Evolutionary conservation across 2,888 invertebrate species (phyloP), one percentile per base, ranked within the genome.

Genomic region (Trichopoda pennipes): DNA sequence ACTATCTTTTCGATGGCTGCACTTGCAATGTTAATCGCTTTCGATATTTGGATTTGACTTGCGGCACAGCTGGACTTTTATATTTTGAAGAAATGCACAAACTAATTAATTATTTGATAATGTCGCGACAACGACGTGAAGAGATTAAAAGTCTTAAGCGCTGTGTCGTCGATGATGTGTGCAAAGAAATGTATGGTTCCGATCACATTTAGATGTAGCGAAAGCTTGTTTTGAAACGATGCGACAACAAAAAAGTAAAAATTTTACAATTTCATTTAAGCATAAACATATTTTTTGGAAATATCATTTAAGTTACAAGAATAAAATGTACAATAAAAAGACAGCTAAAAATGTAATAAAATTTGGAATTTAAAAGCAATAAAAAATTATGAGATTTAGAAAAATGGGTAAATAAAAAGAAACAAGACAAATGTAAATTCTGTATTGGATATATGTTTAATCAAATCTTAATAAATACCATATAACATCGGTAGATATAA

Each of bases 1-100:
- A 87, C 80, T 88, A 88, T 60, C 84, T 90, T 2, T 90, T 87
- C 66, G 89, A 90, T 70, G 90, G 90, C 10, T 91, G 91, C 80
- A 90, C 90, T 12, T 90, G 90, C 80, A 88, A 90, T 66, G 86
- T 90, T 3, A 87, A 88, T 69, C 83, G 87, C 3, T 87, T 88
- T 78, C 86, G 88, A 0, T 85, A 86, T 53, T 70, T 87, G 66
- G 88, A 88, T 55, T 80, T 88, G 19, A 84, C 69, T 21, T 84
- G 85, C 17, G 88, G 88, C 38, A 88, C 87, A 0, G 86, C 87
- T 8, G 87, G 88, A 2, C 76, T 88, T 0, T 68, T 88, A 4
- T 87, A 86, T 72, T 87, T 86, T n/a, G 81, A 83, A 16, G 81
- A 83, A 44, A 35, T 83, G 53, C 85, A 85, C n/a, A 74, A 78